Evolutionary conservation across 2,888 invertebrate species (phyloP).

Genomic region (Mimumesa dahlbomi): DNA sequence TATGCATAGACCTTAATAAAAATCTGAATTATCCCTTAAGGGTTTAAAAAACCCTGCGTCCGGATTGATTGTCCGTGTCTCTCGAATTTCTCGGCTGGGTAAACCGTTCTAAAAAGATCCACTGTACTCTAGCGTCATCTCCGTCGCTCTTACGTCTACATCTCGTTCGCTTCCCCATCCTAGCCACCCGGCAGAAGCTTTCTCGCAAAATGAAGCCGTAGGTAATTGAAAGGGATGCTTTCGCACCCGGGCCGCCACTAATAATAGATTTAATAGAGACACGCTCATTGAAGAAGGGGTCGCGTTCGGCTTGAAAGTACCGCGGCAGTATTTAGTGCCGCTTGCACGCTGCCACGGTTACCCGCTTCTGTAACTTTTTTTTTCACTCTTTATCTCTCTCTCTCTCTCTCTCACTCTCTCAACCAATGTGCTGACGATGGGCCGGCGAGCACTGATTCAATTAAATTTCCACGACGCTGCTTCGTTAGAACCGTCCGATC

Average conservation of each 20-base stretch:
- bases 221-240: constrained; percentile 78
- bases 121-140: background rate
- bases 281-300: constrained; percentile 78
- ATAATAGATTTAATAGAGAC: constrained; percentile 81
- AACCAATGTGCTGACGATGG: background rate
- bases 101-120: background rate
- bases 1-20: too few relatives aligned
- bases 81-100: constrained; percentile 31
- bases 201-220: constrained; percentile 65
- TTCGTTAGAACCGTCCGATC: too few relatives aligned
- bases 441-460: background rate
- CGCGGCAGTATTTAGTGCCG: constrained; percentile 61
- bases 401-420: background rate
- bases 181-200: constrained; percentile 21
- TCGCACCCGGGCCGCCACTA: constrained; percentile 69
- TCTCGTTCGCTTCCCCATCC: background rate
- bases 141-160: background rate
- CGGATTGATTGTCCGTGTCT: constrained; percentile 11
- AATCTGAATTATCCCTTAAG: too few relatives aligned
- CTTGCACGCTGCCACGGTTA: constrained; percentile 91
- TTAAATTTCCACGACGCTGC: background rate
- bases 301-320: constrained; percentile 49
- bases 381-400: constrained; percentile 1
- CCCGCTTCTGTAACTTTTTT: constrained; percentile 83
- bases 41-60: background rate